Evolutionary conservation across 2,888 invertebrate genomes (phyloP).

Genomic region (Urechis unicinctus): DNA sequence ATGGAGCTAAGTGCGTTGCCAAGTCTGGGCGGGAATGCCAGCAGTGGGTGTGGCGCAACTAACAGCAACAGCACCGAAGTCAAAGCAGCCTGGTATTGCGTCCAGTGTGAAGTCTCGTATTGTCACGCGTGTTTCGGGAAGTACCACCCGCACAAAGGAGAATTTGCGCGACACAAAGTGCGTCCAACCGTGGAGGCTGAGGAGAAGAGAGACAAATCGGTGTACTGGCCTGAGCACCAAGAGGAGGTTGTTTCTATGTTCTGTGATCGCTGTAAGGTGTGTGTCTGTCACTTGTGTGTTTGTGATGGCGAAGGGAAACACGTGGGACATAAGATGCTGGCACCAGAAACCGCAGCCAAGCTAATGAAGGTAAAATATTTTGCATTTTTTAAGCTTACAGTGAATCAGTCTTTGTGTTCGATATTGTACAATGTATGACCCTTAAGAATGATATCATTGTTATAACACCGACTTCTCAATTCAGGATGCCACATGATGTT

Average conservation of each 20-base stretch:
- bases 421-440: no score
- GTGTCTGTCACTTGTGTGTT: conserved; percentile 42
- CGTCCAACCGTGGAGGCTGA: conserved; percentile 20
- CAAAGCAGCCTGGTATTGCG: conserved; percentile 36
- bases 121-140: conserved; percentile 35
- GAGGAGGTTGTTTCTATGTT: conserved; percentile 34
- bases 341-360: conserved; percentile 35
- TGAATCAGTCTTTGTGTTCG: no score
- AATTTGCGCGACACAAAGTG: conserved; percentile 31
- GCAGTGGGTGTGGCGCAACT: no score
- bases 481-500: no score
- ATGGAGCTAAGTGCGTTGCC: no score
- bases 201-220: conserved; percentile 1
- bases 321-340: conserved; percentile 37
- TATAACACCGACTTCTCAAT: no score
- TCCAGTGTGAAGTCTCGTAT: conserved; percentile 38
- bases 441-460: no score
- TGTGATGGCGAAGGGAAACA: conserved; percentile 43
- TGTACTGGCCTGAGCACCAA: conserved; percentile 33
- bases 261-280: conserved; percentile 36
- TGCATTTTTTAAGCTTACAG: no score
- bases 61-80: conserved; percentile 20
- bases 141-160: conserved; percentile 37
- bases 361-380: conserved; percentile 37
- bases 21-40: no score